Evolutionary conservation across 2,888 invertebrate species (phyloP).

Genomic region (Clivina fossor): DNA sequence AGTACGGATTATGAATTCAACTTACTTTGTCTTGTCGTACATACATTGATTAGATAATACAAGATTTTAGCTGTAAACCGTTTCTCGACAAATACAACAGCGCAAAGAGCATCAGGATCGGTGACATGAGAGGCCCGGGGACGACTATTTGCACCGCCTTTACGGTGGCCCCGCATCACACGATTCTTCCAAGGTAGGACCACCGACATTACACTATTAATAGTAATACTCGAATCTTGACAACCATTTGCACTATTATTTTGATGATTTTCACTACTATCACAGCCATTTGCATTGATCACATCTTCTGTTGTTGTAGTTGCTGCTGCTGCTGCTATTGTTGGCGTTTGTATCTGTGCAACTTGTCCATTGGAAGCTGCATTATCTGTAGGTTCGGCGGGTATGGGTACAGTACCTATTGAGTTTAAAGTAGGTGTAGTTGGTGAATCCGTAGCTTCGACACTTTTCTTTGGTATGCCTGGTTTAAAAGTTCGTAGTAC

Average conservation of each 20-base stretch:
- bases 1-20: too few relatives aligned
- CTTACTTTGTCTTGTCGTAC: too few relatives aligned
- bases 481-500: slow-evolving; percentile 74
- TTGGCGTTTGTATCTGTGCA: too few relatives aligned
- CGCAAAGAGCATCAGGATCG: slow-evolving; percentile 71
- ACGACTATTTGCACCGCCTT: slow-evolving; percentile 24
- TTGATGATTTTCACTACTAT: slow-evolving; percentile 20
- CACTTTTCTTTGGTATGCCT: slow-evolving; percentile 40
- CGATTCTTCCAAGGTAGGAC: slow-evolving; percentile 17
- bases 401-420: too few relatives aligned
- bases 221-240: neutral
- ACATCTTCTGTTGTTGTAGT: slow-evolving; percentile 10
- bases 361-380: too few relatives aligned
- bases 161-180: slow-evolving; percentile 13
- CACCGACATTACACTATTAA: neutral
- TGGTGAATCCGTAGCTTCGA: neutral
- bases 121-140: slow-evolving; percentile 22
- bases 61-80: slow-evolving; percentile 86
- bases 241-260: slow-evolving; percentile 14
- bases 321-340: neutral
- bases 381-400: too few relatives aligned
- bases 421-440: too few relatives aligned
- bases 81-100: slow-evolving; percentile 86
- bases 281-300: slow-evolving; percentile 26
- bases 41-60: slow-evolving; percentile 76